A percentile compares a stretch with the other conserved stretches of the same genome.
phyloP scores from a whole-genome alignment of 2,797 vertebrate species.

The Periophthalmus magnuspinnatus region DNA sequence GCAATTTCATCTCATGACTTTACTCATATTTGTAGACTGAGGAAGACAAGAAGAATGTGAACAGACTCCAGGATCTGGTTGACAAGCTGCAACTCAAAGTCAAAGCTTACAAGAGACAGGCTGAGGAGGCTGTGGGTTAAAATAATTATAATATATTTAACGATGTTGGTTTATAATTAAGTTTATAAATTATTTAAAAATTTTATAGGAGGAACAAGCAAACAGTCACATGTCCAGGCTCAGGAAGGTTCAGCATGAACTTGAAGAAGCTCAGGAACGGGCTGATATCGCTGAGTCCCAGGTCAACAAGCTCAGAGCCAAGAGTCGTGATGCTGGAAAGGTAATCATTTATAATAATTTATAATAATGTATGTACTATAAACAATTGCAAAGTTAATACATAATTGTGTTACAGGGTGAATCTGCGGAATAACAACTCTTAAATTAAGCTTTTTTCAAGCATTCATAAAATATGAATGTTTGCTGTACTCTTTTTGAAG shows the following conservation, averaged over 20 bases:
- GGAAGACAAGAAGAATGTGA: slow-evolving; percentile 4
- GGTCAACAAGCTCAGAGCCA: slow-evolving; percentile 88
- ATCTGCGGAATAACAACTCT: slow-evolving; percentile 29
- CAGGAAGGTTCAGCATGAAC: not conserved
- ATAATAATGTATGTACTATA: not conserved
- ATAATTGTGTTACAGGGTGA: slow-evolving; percentile 17
- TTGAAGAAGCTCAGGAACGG: slow-evolving; percentile 84
- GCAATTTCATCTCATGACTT: not conserved
- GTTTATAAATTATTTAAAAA: not conserved
- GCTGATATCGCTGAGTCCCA: slow-evolving; percentile 89
- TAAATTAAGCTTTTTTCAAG: slow-evolving; percentile 12
- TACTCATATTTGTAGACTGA: not conserved
- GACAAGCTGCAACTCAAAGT: slow-evolving; percentile 2
- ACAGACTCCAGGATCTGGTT: slow-evolving; percentile 1
- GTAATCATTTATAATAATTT: slow-evolving; percentile 32
- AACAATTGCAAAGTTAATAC: not conserved
- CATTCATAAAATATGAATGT: slow-evolving; percentile 38
- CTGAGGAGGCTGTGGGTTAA: slow-evolving; percentile 6
- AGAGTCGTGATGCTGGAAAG: slow-evolving; percentile 82
- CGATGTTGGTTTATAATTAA: not conserved
- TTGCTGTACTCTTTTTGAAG: slow-evolving; percentile 3
- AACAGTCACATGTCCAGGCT: slow-evolving; percentile 70
- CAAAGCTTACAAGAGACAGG: slow-evolving; percentile 5
- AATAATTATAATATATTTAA: not conserved
- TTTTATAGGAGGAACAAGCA: slow-evolving; percentile 64